phyloP scores from a whole-genome alignment of 2,888 invertebrate species.

The Trissoscelio sp. region DNA sequence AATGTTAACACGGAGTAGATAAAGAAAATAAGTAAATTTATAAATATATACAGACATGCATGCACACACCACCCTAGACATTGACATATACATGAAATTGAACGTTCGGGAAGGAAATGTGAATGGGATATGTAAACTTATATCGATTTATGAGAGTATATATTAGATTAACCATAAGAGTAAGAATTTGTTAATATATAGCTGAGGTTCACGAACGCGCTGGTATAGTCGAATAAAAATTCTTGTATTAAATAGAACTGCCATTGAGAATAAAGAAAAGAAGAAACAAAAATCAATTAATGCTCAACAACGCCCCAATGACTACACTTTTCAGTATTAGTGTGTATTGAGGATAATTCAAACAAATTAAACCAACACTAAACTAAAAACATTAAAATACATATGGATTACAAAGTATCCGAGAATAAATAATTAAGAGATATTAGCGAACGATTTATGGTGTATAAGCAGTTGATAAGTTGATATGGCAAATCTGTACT shows the following conservation, averaged over 20 bases:
- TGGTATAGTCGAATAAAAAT: constrained; percentile 66
- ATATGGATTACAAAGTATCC: constrained; percentile 55
- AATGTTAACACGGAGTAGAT: too few species aligned
- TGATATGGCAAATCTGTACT: constrained; percentile 33
- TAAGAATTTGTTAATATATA: constrained; percentile 56
- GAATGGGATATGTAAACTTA: constrained; percentile 40
- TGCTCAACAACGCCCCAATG: constrained; percentile 78
- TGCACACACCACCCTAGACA: too few species aligned
- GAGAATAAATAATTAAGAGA: constrained; percentile 41
- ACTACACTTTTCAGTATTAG: constrained; percentile 66
- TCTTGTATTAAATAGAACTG: constrained; percentile 78
- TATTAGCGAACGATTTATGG: constrained; percentile 41
- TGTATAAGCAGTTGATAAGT: constrained; percentile 39
- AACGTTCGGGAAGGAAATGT: constrained; percentile 27
- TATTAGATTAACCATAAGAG: constrained; percentile 47
- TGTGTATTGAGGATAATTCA: constrained; percentile 56
- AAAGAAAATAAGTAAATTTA: too few species aligned
- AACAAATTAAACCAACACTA: constrained; percentile 34
- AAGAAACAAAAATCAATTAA: constrained; percentile 75
- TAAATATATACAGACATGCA: too few species aligned
- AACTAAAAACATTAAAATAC: constrained; percentile 46
- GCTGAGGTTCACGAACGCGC: constrained; percentile 56
- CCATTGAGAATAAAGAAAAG: constrained; percentile 76
- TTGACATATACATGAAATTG: constrained; percentile 30
- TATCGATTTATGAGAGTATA: constrained; percentile 45